Evolutionary conservation across 2,797 vertebrate genomes (phyloP), one percentile per base, ranked within the genome.

Genomic region (Hipposideros larvatus): DNA sequence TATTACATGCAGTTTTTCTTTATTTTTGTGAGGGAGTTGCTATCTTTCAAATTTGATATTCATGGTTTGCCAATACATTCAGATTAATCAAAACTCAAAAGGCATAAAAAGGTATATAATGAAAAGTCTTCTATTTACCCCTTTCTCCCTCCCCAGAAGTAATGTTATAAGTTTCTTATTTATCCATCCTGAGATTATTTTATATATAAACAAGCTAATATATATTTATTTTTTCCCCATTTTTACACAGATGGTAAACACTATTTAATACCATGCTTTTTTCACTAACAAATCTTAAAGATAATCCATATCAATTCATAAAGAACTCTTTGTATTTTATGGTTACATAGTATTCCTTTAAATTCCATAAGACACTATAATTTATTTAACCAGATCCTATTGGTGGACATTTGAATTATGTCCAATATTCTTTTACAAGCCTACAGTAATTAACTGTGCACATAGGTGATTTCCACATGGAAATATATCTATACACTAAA

Each of bases 401-500:
- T 80, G 66, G 34, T 91, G 19, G 26, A 68, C 46, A 53, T 91
- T 90, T 87, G 22, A n/a, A 37, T 92, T 82, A 77, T 82, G 37
- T 37, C 48, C 34, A 65, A 8, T 87, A 48, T 92, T 94, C 55
- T 65, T 1, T 79, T 96, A 85, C 4, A 89, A 65, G 28, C 61
- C 16, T 82, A 3, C 3, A 80, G 16, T 89, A 82, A 91, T n/a
- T 95, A 63, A 86, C 31, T 80, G 19, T 84, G 26, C 66, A 80
- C 26, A 46, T 26, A 55, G 31, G 75, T 86, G n/a, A 80, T 86
- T 92, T 91, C 41, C 70, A 80, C 46, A 68, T 96, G 83, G 87
- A 97, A 89, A 78, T 87, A 34, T 37, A 83, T 96, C 57, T 86
- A 0, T 78, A 92, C n/a, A 65, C 46, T 95, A 83, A 92, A 92